A percentile compares a stretch with the other conserved stretches of the same genome.
Evolutionary conservation across 2,113 vertebrate genomes (phyloP).

Genomic region (Crotalus horridus): DNA sequence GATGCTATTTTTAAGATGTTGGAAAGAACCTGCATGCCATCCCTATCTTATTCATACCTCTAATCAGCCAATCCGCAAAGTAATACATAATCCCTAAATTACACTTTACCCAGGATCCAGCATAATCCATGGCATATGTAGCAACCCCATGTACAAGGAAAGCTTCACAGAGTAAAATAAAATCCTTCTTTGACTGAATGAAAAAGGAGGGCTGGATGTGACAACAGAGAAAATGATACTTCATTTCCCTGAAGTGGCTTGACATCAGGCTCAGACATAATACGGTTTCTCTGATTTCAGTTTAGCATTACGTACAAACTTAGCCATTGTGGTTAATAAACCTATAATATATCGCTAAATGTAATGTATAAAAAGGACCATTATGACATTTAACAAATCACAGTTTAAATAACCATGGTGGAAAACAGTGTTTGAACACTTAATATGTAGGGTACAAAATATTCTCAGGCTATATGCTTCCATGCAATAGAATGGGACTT

Average conservation of each 20-base stretch:
- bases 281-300: neutral
- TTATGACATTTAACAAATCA: neutral
- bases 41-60: neutral
- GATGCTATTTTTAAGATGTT: neutral
- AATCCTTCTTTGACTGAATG: neutral
- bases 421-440: neutral
- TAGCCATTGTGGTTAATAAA: neutral
- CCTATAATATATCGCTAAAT: neutral
- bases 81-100: conserved; percentile 1
- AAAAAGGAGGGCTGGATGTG: too few relatives aligned
- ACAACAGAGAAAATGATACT: neutral
- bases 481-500: neutral
- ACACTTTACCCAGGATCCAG: conserved; percentile 28
- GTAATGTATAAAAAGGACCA: neutral
- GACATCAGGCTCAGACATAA: neutral
- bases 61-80: neutral
- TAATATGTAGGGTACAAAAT: neutral
- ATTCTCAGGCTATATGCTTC: neutral
- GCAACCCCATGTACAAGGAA: too few relatives aligned
- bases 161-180: neutral
- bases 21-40: neutral
- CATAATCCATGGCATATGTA: neutral
- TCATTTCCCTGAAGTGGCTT: neutral
- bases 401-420: neutral
- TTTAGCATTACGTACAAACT: neutral